Base-by-base conservation (phyloP, 2,113 vertebrate genomes). In the Silurus asotus region DNA sequence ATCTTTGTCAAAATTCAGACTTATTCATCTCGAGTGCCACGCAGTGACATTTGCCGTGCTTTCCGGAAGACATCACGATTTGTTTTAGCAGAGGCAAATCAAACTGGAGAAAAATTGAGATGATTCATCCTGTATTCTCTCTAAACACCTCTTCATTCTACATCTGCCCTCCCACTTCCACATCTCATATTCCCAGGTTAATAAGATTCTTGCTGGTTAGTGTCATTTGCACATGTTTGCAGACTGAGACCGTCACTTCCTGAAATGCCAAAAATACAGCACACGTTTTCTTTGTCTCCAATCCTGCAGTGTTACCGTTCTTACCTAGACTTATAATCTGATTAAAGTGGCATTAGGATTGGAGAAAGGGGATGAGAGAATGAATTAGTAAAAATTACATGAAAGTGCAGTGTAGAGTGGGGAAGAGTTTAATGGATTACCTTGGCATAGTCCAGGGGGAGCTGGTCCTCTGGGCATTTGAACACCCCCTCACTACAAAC, bases 361-460 rank as follows among this genome's bases (percentile, higher is more conserved):
- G 56, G 55, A 59, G 48, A 10, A 51, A 75, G 5, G 23, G 19
- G 70, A 15, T 13, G 23, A 45, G 15, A 82, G n/a, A 6, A 15
- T 25, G 48, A 81, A 53, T 10, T 53, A 15, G 15, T 78, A 49
- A 86, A 45, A 72, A 82, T 53, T 20, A 15, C 28, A 85, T 19
- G 23, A 56, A 64, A 75, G 55, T 72, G 64, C 53, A 81, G 55
- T 23, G 76, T 37, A 51, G 88, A 80, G 15, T 37, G 23, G 15
- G 37, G 82, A 84, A 67, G 19, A 8, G 70, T 85, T 82, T 20
- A 69, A n/a, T 72, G 37, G 61, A 87, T 89, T 95, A 98, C 97
- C 96, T 98, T 98, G 92, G 96, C 96, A 23, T 98, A 98, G 92
- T 98, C 97, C 87, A 98, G 93, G 0, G 96, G 96, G 74, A 98